Percentiles rank a stretch among this genome's conserved stretches.
Conservation (phyloP, 2,113 vertebrate genomes). For the Accipiter cooperii region DNA sequence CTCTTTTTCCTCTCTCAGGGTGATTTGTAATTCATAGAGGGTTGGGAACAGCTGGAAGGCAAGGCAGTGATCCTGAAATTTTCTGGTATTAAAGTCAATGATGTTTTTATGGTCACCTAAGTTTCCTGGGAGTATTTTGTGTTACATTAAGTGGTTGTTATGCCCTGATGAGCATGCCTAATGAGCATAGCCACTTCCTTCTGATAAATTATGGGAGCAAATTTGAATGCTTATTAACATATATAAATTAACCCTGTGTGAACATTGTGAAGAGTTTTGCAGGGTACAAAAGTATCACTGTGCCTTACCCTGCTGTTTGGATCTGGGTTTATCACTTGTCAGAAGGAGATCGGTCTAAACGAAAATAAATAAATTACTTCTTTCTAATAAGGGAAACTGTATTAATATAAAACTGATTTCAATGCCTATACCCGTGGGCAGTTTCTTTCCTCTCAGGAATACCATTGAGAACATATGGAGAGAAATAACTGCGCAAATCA, state of each 20-base stretch:
- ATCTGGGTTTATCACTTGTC: neutral
- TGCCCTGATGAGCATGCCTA: neutral
- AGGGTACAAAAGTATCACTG: neutral
- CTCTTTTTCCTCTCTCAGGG: neutral
- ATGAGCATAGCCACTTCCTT: neutral
- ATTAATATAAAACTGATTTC: neutral
- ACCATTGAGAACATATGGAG: neutral
- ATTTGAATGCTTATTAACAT: neutral
- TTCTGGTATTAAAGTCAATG: neutral
- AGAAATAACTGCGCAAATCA: neutral
- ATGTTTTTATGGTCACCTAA: conserved; percentile 15
- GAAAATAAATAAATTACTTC: neutral
- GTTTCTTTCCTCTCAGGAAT: neutral
- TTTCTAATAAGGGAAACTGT: neutral
- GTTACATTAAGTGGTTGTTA: neutral
- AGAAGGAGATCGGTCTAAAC: neutral
- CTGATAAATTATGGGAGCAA: neutral
- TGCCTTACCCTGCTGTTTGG: neutral
- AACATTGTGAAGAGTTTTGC: neutral
- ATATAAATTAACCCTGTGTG: neutral
- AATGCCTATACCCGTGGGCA: neutral
- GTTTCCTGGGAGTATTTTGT: conserved; percentile 26
- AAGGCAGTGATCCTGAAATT: conserved; percentile 14
- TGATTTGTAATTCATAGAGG: neutral
- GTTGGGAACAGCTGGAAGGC: neutral